A percentile compares a stretch with the other conserved stretches of the same genome.
Conservation (phyloP, 1,140 invertebrate genomes). For the Aleiodes sp. region DNA sequence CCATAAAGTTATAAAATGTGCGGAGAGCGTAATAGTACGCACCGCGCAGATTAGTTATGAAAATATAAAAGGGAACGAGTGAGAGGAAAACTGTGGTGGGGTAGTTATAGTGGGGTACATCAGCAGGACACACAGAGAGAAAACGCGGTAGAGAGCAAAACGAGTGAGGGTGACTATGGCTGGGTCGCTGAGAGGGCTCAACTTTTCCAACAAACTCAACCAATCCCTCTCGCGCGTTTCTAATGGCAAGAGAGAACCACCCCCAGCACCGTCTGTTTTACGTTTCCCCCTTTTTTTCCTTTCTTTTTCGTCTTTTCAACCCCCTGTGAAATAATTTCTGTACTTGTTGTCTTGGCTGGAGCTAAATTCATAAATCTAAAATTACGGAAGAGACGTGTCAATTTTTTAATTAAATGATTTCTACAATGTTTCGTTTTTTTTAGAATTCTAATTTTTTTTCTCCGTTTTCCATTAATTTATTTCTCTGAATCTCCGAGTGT, state of each 20-base stretch:
- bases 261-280: conserved; percentile 29
- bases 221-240: conserved; percentile 44
- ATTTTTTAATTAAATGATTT: too few species aligned
- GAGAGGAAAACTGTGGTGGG: conserved; percentile 25
- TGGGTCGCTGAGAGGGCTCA: conserved; percentile 58
- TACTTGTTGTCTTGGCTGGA: neutral
- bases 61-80: conserved; percentile 57
- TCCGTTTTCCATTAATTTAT: neutral
- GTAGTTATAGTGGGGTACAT: conserved; percentile 34
- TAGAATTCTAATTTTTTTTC: neutral
- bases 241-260: conserved; percentile 30
- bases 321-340: neutral
- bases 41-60: conserved; percentile 65
- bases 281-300: conserved; percentile 23
- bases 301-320: neutral
- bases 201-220: conserved; percentile 53
- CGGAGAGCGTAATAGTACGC: conserved; percentile 61
- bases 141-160: conserved; percentile 44
- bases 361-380: neutral
- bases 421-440: too few species aligned
- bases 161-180: conserved; percentile 42
- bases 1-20: conserved; percentile 65
- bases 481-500: neutral
- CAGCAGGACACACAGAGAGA: conserved; percentile 32
- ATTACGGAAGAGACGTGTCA: too few species aligned